Percentiles rank a stretch among this genome's conserved stretches.
Evolutionary conservation across 1,140 invertebrate species (phyloP).

Genomic region (Drosophila truncata): DNA sequence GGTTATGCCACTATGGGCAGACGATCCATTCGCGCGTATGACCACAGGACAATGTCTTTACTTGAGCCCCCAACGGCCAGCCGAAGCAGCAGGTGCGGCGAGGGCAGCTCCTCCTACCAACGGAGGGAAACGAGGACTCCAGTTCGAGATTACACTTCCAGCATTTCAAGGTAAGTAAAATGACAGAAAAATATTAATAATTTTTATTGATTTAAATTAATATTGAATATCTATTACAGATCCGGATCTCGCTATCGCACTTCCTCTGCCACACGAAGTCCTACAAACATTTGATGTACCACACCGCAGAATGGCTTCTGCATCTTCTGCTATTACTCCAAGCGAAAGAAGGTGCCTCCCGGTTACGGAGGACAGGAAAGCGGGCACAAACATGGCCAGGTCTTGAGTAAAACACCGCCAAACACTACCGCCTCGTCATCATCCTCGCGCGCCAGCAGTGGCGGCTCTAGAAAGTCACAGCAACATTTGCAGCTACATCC

Average conservation of each 20-base stretch:
- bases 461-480: constrained; percentile 51
- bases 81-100: constrained; percentile 35
- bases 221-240: constrained; percentile 35
- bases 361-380: constrained; percentile 1
- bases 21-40: constrained; percentile 72
- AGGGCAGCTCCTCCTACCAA: constrained; percentile 52
- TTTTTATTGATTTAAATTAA: too few species aligned
- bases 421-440: constrained; percentile 73
- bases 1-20: constrained; percentile 83
- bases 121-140: constrained; percentile 70
- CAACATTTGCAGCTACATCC: constrained; percentile 8
- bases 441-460: constrained; percentile 69
- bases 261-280: constrained; percentile 79
- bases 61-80: constrained; percentile 65
- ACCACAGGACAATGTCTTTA: constrained; percentile 82
- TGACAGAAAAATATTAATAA: background rate
- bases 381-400: constrained; percentile 13
- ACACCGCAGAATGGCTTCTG: constrained; percentile 85
- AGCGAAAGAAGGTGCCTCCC: constrained; percentile 57
- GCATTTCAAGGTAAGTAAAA: constrained; percentile 71
- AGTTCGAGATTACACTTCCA: constrained; percentile 72
- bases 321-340: constrained; percentile 84
- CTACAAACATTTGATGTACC: constrained; percentile 85
- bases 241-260: constrained; percentile 79
- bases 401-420: constrained; percentile 46